phyloP scores from a whole-genome alignment of 2,797 vertebrate genomes.

The Sebastes goodei region DNA sequence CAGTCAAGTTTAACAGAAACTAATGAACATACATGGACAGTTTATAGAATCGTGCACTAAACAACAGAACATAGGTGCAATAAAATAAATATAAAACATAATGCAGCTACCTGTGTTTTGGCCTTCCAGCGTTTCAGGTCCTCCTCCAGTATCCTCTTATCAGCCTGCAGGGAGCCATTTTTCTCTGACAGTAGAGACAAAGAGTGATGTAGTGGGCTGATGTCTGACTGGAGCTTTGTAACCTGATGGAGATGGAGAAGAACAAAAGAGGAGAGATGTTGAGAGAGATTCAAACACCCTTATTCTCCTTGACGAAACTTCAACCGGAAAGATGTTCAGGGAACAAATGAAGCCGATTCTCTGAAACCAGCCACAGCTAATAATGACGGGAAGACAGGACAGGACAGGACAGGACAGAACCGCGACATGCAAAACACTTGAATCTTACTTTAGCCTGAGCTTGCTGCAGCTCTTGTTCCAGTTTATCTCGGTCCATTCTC shows the following conservation, averaged over 20 bases:
- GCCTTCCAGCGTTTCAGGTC: slow-evolving; percentile 94
- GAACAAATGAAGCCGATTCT: neutral
- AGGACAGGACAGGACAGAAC: too few species aligned
- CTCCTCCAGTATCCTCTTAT: slow-evolving; percentile 95
- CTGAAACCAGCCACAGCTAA: neutral
- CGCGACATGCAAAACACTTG: neutral
- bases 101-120: slow-evolving; percentile 82
- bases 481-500: slow-evolving; percentile 89
- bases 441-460: slow-evolving; percentile 90
- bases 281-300: too few species aligned
- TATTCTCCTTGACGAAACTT: neutral
- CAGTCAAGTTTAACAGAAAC: too few species aligned
- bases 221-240: slow-evolving; percentile 91
- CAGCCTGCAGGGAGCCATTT: slow-evolving; percentile 93
- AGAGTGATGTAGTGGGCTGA: slow-evolving; percentile 92
- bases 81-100: neutral
- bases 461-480: slow-evolving; percentile 92
- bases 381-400: neutral
- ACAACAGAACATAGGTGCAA: neutral
- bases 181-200: slow-evolving; percentile 92
- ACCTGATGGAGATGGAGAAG: slow-evolving; percentile 77
- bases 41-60: neutral
- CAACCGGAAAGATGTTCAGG: neutral
- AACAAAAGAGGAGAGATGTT: neutral
- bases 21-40: neutral